phyloP scores from a whole-genome alignment of 2,113 vertebrate species.

The Protobothrops flavoviridis region DNA sequence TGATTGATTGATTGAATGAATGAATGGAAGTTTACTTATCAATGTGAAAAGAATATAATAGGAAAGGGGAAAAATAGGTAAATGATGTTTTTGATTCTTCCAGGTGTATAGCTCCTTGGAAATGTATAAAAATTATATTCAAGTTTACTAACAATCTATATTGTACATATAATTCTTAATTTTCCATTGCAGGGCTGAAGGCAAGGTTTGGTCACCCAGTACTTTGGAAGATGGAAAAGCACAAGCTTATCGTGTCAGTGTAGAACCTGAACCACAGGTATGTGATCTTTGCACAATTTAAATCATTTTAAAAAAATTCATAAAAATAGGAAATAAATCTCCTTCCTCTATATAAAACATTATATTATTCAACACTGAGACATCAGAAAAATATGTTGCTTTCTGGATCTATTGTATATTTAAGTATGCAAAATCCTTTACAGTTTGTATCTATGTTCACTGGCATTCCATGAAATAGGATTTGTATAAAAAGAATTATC shows the following conservation, averaged over 20 bases:
- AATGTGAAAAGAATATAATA: not conserved
- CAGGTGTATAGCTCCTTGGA: not conserved
- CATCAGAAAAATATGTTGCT: not conserved
- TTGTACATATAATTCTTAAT: not conserved
- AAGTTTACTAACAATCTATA: not conserved
- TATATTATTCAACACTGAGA: not conserved
- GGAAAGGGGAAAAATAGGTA: not conserved
- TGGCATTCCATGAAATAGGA: not conserved
- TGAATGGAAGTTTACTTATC: not conserved
- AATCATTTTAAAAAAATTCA: rapidly evolving
- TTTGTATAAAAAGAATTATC: not conserved
- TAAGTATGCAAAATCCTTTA: not conserved
- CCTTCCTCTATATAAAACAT: not conserved
- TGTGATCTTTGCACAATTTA: not conserved
- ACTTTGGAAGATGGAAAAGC: slow-evolving; percentile 83
- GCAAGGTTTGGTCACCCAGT: slow-evolving; percentile 78
- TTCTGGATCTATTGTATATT: not conserved
- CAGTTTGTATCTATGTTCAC: not conserved
- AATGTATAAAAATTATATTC: not conserved
- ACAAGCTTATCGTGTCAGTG: slow-evolving; percentile 77
- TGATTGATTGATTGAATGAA: not conserved
- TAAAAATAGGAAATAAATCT: rapidly evolving
- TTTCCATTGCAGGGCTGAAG: slow-evolving; percentile 77
- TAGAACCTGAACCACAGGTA: slow-evolving; percentile 87
- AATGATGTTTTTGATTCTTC: not conserved